Base-by-base conservation (phyloP, 2,888 invertebrate species). In the Monochamus alternatus region DNA sequence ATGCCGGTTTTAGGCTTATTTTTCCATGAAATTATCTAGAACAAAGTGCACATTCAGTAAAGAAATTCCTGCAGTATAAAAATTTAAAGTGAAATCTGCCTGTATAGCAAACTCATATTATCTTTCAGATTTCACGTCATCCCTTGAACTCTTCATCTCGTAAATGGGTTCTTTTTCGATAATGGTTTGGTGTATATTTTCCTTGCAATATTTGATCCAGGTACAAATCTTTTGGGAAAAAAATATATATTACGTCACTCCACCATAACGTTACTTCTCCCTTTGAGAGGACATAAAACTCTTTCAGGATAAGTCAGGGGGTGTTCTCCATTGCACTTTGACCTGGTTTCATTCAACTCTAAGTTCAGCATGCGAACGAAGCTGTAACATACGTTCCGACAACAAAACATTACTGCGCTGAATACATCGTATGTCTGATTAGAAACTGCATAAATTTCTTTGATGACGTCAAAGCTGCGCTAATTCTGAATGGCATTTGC, bases 261-360 rank as follows among this genome's bases (percentile, higher is more conserved):
- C 38, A 38, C 38, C 7, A 38, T 38, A 38, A 38, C 38, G 38
- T 38, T 38, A 38, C 38, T 43, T 38, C 43, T 8, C 10, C 10
- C 63, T 3, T 38, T 8, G 38, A 3, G 12, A 30, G 31, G 5
- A 5, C 66, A 66, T 66, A 66, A 32, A 66, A 52, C 66, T 30
- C 12, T 3, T 52, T 52, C 52, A 30, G 66, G 51, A 52, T 47
- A 22, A 22, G 47, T 47, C 47, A 12, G 4, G 30, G 30, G n/a
- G 51, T 31, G 51, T 30, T 52, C 31, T 5, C 51, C 22, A 4
- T 52, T 66, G 66, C n/a, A 52, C 52, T 66, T 32, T 66, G 66
- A 66, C 66, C 66, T 66, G 52, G 32, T 66, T 66, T 12, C 52
- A 52, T 66, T 66, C 66, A 66, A 66, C 52, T 66, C 52, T 66